Evolutionary conservation across 2,888 invertebrate species (phyloP), one percentile per base, ranked within the genome.

Genomic region (Andrena camellia): DNA sequence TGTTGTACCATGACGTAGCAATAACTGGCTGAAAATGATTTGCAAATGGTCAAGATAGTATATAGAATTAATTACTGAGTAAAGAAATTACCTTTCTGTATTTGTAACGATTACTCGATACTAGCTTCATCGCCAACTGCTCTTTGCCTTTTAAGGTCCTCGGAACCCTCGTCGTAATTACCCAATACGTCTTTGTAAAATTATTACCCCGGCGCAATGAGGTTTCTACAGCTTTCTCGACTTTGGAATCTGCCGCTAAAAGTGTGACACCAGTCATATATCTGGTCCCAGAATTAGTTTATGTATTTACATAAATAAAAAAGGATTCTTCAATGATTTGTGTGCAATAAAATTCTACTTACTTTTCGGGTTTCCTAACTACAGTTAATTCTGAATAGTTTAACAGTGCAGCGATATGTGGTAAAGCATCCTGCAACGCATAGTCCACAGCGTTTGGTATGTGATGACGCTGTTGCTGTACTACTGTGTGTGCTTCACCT

Each of bases 1-100:
- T 90, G 0, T 75, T 60, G 5, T 71, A 35, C 91, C 92, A 93
- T 0, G 77, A 17, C 0, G 70, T 42, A 8, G 81, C 0, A 5
- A 93, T 84, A 23, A 90, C 10, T 50, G 90, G 85, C 93, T 93
- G 64, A 60, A 90, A 90, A 72, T 20, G 3, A 72, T 13, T 35
- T 20, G 10, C 3, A 4, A 42, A 42, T 13, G 31, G 8, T 68
- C 31, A 10, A 48, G 33, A 63, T 8, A 42, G 23, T 13, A 5
- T 2, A n/a, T 0, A 42, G 26, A 2, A 60, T 23, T 2, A 35
- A 76, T 52, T 23, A n/a, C 13, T 42, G 8, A 26, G 2, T 59
- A 29, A 48, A 10, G 29, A 57, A 26, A 13, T 62, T 84, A 84
- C 83, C 59, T 31, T 77, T 26, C 0, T 68, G 0, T 2, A 0